phyloP scores from a whole-genome alignment of 2,888 invertebrate species.

The Limenitis camilla region DNA sequence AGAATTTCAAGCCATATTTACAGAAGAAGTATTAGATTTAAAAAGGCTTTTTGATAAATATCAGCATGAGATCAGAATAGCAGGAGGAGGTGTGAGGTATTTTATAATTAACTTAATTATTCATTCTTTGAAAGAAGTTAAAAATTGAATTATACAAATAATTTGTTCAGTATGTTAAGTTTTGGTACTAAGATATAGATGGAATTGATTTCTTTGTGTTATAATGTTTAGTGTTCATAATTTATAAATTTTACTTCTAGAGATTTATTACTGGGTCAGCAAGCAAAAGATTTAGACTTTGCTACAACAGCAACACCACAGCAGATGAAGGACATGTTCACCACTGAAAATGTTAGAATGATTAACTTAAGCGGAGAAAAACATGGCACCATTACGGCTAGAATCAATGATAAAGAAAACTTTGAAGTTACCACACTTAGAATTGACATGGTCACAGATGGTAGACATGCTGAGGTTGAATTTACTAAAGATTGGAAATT shows the following conservation, averaged over 20 bases:
- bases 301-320: slow-evolving; percentile 97
- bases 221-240: not conserved
- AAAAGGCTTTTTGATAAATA: slow-evolving; percentile 85
- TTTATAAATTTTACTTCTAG: slow-evolving; percentile 43
- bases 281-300: slow-evolving; percentile 96
- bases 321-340: slow-evolving; percentile 96
- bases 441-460: slow-evolving; percentile 93
- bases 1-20: slow-evolving; percentile 86
- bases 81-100: slow-evolving; percentile 95
- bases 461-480: slow-evolving; percentile 94
- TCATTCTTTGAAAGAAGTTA: not conserved
- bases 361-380: slow-evolving; percentile 94
- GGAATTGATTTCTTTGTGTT: no score
- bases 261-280: slow-evolving; percentile 84
- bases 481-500: slow-evolving; percentile 95
- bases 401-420: slow-evolving; percentile 95
- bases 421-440: slow-evolving; percentile 96
- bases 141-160: not conserved
- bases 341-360: slow-evolving; percentile 87
- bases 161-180: no score
- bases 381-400: slow-evolving; percentile 96
- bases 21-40: slow-evolving; percentile 83
- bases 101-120: not conserved
- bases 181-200: no score
- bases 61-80: slow-evolving; percentile 90